These are phyloP conservation scores for Tympanoctomys barrerae DNA, from an alignment of 2,797 vertebrate genomes.

Conservation along the genomic window DNA sequence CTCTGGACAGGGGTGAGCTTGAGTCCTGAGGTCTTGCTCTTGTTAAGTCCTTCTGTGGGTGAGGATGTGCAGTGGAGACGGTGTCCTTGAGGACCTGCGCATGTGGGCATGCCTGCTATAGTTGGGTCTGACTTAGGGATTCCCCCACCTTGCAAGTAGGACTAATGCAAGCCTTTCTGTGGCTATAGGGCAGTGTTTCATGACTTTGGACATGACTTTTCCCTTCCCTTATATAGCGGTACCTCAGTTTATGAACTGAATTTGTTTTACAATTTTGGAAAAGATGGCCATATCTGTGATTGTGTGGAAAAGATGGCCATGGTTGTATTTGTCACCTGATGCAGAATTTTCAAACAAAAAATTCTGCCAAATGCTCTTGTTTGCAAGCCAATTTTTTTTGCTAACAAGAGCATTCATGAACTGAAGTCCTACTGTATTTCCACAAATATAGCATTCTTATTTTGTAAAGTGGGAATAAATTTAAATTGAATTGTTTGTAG, in stretches of 20 bases:
- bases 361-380: background rate
- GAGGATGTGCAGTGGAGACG: background rate
- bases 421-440: background rate
- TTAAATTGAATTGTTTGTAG: background rate
- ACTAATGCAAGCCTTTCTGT: background rate
- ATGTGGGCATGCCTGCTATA: accelerated
- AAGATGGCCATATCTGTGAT: background rate
- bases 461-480: background rate
- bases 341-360: background rate
- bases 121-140: background rate
- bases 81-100: background rate
- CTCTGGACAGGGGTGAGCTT: background rate
- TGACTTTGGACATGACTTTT: background rate
- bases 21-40: no score
- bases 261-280: background rate
- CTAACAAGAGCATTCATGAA: background rate
- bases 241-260: background rate
- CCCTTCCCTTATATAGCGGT: background rate
- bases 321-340: background rate
- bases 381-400: background rate
- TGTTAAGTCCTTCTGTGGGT: no score
- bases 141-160: no score
- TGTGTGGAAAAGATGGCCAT: background rate
- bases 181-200: background rate
- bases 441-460: accelerated